Evolutionary conservation across 2,888 invertebrate genomes (phyloP), one percentile per base, ranked within the genome.

Genomic region (Aricia artaxerxes): DNA sequence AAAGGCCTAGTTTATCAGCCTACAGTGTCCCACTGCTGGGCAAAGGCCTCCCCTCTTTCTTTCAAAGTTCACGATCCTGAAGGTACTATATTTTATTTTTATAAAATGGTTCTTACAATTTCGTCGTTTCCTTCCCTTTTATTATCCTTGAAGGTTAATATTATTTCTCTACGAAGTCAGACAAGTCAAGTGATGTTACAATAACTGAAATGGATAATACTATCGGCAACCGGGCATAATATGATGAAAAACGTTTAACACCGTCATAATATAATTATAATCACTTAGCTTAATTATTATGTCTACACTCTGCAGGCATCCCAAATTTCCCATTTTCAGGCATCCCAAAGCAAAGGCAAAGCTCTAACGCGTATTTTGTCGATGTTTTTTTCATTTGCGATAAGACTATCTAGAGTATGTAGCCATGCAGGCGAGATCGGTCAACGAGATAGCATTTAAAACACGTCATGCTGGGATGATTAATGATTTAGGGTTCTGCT

Each of bases 391-490:
- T 24, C 31, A 31, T 64, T 64, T 31, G 11, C 7, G 64, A 64
- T 64, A 24, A 31, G 7, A 64, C 2, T 64, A 64, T 64, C 9
- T 64, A 64, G 31, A 69, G 31, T 11, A 64, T 31, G 7, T 35
- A 7, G 31, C 35, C 13, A 35, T 35, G 69, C 35, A 35, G 1
- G 13, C 69, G 69, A 4, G 35, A 69, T 69, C 69, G 69, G 69
- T 69, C 69, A 35, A 35, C 13, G 35, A 69, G 69, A 69, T 69
- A 69, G 69, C 69, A 69, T 69, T 69, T 69, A 69, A 69, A 69
- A 69, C 69, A 69, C 69, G 69, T 69, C 69, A 69, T 69, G 35
- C 35, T 9, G 24, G 69, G 35, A 35, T 35, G 35, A 69, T 69
- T 38, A 69, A 69, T 69, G 31, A 16, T 5, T 31, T 13, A 35